A percentile compares a stretch with the other conserved stretches of the same genome.
Conservation (phyloP, 2,797 vertebrate genomes). For the Decapterus maruadsi region DNA sequence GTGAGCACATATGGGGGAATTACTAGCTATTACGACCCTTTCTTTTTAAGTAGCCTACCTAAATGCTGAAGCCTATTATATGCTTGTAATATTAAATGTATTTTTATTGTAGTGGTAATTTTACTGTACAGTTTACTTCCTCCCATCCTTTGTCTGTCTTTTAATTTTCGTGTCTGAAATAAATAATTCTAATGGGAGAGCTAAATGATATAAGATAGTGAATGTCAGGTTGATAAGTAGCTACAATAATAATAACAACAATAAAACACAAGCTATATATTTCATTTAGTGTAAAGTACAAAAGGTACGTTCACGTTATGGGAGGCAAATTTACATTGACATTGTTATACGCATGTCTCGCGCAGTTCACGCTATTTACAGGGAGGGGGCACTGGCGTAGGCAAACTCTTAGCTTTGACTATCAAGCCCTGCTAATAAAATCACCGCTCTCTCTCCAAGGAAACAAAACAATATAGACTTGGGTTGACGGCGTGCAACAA, state of each 20-base stretch:
- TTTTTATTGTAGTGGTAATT: no score
- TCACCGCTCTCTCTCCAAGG: constrained; percentile 84
- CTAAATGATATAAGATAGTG: background rate
- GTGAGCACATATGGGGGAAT: background rate
- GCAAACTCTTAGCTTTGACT: constrained; percentile 73
- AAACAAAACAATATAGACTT: constrained; percentile 83
- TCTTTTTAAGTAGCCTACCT: no score
- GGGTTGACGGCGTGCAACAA: constrained; percentile 73
- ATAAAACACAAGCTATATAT: background rate
- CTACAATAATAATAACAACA: background rate
- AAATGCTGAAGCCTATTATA: no score
- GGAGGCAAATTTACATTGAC: constrained; percentile 33
- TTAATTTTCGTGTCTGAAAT: no score
- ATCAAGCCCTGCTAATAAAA: constrained; percentile 74
- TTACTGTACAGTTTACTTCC: no score
- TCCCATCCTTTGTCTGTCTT: no score
- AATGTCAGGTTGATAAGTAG: background rate
- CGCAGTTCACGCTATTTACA: constrained; percentile 76
- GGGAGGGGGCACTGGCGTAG: constrained; percentile 81
- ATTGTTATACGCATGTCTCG: constrained; percentile 68
- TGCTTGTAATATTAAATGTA: no score
- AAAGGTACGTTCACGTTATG: constrained; percentile 5
- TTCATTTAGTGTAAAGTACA: background rate
- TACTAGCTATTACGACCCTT: no score
- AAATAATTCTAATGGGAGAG: no score